These are phyloP conservation scores for Conus canariensis DNA, from an alignment of 2,888 invertebrate genomes.

Conservation along the genomic window DNA sequence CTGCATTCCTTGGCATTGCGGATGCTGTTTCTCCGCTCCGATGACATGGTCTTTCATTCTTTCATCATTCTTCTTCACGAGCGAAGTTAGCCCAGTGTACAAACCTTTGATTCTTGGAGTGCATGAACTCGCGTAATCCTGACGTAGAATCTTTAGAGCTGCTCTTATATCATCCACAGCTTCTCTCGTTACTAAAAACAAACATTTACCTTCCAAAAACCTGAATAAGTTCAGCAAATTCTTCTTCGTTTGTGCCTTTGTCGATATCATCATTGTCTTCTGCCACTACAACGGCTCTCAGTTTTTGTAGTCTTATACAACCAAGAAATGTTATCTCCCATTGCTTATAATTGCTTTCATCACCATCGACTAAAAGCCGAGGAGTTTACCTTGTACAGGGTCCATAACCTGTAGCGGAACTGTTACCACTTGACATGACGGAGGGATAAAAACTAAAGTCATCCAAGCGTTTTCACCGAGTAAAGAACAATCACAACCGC, in stretches of 20 bases:
- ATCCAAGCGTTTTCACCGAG: no score
- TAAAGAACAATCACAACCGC: no score
- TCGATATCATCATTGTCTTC: constrained; percentile 16
- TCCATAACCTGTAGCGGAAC: constrained; percentile 51
- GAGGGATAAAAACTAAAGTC: no score
- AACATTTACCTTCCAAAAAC: constrained; percentile 50
- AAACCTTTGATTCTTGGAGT: constrained; percentile 52
- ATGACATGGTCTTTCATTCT: constrained; percentile 49
- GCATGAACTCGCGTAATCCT: constrained; percentile 49
- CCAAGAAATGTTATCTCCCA: constrained; percentile 49
- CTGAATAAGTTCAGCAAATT: constrained; percentile 54
- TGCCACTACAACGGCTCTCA: constrained; percentile 33
- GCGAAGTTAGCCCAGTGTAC: constrained; percentile 51
- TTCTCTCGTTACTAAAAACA: constrained; percentile 53
- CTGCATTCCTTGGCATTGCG: neutral
- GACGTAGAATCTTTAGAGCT: constrained; percentile 49
- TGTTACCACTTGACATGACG: no score
- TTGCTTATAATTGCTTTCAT: constrained; percentile 44
- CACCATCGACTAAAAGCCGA: constrained; percentile 45
- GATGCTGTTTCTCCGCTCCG: constrained; percentile 42
- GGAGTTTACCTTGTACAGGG: constrained; percentile 18
- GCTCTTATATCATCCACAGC: constrained; percentile 54
- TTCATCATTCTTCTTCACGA: constrained; percentile 47
- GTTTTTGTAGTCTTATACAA: constrained; percentile 47
- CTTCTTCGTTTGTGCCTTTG: constrained; percentile 51